phyloP scores from a whole-genome alignment of 2,797 vertebrate species.

The Lophotriccus pileatus region DNA sequence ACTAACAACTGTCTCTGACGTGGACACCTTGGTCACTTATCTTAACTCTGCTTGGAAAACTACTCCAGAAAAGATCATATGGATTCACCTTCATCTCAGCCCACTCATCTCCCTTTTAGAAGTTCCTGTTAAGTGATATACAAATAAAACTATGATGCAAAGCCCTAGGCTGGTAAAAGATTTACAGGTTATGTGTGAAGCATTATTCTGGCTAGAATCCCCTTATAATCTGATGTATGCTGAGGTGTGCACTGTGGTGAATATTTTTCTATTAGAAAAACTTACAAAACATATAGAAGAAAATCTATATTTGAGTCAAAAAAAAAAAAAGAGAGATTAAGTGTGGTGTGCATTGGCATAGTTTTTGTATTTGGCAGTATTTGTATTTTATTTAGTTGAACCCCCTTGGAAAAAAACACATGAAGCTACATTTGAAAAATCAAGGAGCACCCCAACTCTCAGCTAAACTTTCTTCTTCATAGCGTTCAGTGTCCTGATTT shows the following conservation, averaged over 20 bases:
- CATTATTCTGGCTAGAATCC: background rate
- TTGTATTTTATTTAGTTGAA: background rate
- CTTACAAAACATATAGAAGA: background rate
- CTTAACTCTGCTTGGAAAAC: background rate
- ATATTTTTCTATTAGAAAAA: background rate
- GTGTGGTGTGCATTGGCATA: background rate
- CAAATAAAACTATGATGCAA: background rate
- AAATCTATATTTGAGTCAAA: background rate
- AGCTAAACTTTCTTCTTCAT: background rate
- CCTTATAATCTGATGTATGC: background rate
- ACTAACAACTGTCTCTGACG: background rate
- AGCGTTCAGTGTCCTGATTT: background rate
- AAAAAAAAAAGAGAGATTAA: background rate
- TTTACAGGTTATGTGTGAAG: background rate
- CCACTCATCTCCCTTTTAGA: background rate
- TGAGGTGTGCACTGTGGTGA: background rate
- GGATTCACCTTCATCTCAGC: background rate
- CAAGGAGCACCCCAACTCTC: background rate
- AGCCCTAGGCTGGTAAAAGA: background rate
- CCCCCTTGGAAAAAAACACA: background rate
- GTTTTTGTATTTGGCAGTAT: background rate
- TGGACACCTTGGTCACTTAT: background rate
- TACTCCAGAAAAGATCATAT: background rate
- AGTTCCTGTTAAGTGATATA: background rate
- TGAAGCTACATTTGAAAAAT: background rate